Percentiles rank a stretch among this genome's conserved stretches.
These are phyloP conservation scores for Oeneis ivallda DNA, from an alignment of 2,888 invertebrate species.

Conservation along the genomic window DNA sequence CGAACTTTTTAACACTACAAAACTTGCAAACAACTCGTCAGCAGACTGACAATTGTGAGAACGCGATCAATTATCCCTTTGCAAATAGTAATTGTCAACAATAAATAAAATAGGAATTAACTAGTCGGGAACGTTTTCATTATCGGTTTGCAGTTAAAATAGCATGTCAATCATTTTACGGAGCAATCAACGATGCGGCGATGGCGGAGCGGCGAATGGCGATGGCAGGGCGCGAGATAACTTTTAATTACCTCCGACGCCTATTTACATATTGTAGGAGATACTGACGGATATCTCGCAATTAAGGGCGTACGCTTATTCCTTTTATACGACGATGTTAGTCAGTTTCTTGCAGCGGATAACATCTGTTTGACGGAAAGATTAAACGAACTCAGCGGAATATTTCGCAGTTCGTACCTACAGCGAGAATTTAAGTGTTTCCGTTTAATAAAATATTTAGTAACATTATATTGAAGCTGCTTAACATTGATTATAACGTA, in stretches of 20 bases:
- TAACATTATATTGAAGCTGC: constrained; percentile 46
- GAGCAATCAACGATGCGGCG: constrained; percentile 67
- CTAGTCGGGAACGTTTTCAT: constrained; percentile 70
- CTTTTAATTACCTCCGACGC: constrained; percentile 78
- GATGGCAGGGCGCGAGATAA: constrained; percentile 74
- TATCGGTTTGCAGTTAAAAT: constrained; percentile 74
- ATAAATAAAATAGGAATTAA: constrained; percentile 73
- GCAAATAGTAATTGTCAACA: constrained; percentile 79
- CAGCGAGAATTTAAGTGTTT: constrained; percentile 25
- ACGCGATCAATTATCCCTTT: constrained; percentile 77
- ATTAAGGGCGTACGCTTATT: constrained; percentile 75
- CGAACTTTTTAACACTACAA: constrained; percentile 61
- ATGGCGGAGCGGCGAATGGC: constrained; percentile 44
- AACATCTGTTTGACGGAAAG: constrained; percentile 71
- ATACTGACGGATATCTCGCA: constrained; percentile 76
- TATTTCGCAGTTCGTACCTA: constrained; percentile 26
- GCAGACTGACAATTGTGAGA: constrained; percentile 78
- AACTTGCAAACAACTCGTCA: constrained; percentile 73
- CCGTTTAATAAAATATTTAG: constrained; percentile 41
- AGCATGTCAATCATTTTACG: constrained; percentile 78
- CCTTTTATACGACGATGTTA: constrained; percentile 69
- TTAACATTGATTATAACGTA: constrained; percentile 51
- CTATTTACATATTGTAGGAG: constrained; percentile 79
- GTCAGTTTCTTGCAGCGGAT: constrained; percentile 62
- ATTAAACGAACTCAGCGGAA: constrained; percentile 54